Conservation (phyloP, 2,797 vertebrate genomes). For the Gymnothorax reevesii region DNA sequence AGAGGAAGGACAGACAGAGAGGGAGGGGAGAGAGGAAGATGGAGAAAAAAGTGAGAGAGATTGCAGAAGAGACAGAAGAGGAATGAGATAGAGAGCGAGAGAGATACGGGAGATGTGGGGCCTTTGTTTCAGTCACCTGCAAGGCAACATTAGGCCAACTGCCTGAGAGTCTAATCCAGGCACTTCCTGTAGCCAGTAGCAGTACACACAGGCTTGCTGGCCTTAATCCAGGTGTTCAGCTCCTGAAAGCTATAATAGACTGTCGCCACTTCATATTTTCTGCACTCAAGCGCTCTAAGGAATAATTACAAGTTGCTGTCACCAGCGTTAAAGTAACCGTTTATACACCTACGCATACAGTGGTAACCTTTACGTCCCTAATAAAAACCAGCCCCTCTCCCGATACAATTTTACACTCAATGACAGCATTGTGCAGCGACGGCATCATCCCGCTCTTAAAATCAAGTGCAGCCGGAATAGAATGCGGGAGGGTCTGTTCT, state of each 20-base stretch:
- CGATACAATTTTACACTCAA: neutral
- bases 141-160: slow-evolving; percentile 33
- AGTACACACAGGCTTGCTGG: slow-evolving; percentile 17
- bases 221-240: slow-evolving; percentile 51
- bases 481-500: neutral
- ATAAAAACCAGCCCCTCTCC: neutral
- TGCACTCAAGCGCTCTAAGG: neutral
- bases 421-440: neutral
- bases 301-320: neutral
- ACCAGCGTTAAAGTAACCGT: neutral
- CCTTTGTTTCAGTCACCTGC: slow-evolving; percentile 39
- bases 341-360: neutral
- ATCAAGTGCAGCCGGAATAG: neutral
- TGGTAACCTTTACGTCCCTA: neutral
- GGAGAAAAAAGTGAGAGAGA: neutral
- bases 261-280: slow-evolving; percentile 17
- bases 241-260: slow-evolving; percentile 34
- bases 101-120: neutral
- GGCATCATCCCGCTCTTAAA: neutral
- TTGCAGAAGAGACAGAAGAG: no score
- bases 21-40: neutral
- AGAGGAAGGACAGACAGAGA: neutral
- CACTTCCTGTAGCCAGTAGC: slow-evolving; percentile 33
- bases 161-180: slow-evolving; percentile 34
- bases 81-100: no score